These are phyloP conservation scores for Platygyra sinensis DNA, from an alignment of 64 coral and sea anemone species.

Conservation along the genomic window DNA sequence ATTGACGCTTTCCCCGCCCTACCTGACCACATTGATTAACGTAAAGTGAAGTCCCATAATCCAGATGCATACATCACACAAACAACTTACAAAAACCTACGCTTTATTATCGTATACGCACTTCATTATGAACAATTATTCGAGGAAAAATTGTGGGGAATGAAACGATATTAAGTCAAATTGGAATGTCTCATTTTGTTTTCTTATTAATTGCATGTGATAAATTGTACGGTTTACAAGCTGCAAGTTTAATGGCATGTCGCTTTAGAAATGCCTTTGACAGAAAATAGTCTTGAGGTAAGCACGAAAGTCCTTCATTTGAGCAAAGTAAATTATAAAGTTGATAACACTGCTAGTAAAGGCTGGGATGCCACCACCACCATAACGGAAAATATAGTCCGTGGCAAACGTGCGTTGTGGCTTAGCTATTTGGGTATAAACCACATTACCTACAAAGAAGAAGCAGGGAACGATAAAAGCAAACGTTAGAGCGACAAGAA, in stretches of 20 bases:
- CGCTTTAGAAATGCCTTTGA: no score
- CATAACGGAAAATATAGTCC: slow-evolving; percentile 2
- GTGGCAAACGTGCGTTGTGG: background rate
- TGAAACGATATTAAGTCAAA: no score
- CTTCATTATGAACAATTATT: no score
- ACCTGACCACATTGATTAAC: no score
- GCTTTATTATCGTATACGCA: no score
- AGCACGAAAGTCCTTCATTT: slow-evolving; percentile 30
- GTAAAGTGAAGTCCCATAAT: background rate
- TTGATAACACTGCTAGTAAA: background rate
- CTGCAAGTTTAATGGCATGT: no score
- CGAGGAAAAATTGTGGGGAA: no score
- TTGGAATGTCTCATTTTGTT: no score
- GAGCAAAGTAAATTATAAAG: background rate
- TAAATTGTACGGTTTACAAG: no score
- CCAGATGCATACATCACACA: background rate
- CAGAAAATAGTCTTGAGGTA: background rate
- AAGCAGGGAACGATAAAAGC: slow-evolving; percentile 13
- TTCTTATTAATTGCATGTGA: no score
- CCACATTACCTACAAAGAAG: background rate
- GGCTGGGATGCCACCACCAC: background rate
- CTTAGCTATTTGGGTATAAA: background rate
- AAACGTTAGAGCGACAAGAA: slow-evolving; percentile 27
- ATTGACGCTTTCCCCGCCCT: no score
- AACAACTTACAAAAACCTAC: background rate